phyloP scores from a whole-genome alignment of 2,888 invertebrate genomes.

The Callosobruchus maculatus region DNA sequence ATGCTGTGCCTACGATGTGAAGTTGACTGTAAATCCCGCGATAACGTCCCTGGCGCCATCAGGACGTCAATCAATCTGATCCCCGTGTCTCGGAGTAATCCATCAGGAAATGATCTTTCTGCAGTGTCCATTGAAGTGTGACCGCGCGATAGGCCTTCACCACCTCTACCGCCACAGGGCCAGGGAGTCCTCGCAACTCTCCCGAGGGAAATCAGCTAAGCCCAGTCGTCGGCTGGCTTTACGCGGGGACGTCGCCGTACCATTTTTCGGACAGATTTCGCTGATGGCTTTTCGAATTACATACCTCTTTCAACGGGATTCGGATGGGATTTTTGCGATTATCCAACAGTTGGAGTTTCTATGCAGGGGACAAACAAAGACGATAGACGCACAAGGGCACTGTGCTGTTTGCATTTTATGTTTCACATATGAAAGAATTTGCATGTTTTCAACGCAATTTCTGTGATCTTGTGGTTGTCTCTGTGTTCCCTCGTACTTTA shows the following conservation, averaged over 20 bases:
- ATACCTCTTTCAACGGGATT: slow-evolving; percentile 1
- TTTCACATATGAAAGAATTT: too few species aligned
- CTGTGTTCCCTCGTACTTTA: too few species aligned
- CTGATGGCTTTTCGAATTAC: slow-evolving; percentile 24
- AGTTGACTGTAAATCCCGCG: neutral
- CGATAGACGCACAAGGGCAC: too few species aligned
- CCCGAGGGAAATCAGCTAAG: slow-evolving; percentile 48
- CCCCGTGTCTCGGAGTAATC: slow-evolving; percentile 19
- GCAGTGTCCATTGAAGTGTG: slow-evolving; percentile 50
- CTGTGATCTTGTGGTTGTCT: too few species aligned
- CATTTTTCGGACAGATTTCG: slow-evolving; percentile 10
- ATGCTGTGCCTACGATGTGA: too few species aligned
- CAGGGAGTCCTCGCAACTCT: neutral
- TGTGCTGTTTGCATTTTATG: too few species aligned
- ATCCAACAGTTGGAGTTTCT: neutral
- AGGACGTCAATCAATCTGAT: slow-evolving; percentile 22
- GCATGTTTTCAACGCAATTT: too few species aligned
- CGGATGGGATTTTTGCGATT: neutral
- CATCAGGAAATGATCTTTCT: slow-evolving; percentile 42
- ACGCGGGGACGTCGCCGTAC: neutral
- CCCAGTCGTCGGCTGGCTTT: slow-evolving; percentile 1
- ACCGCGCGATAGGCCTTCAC: slow-evolving; percentile 47
- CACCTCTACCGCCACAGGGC: neutral
- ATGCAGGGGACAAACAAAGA: neutral
- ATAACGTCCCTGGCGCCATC: neutral